phyloP scores from a whole-genome alignment of 1,140 invertebrate genomes.

The Stratiolaelaps scimitus region DNA sequence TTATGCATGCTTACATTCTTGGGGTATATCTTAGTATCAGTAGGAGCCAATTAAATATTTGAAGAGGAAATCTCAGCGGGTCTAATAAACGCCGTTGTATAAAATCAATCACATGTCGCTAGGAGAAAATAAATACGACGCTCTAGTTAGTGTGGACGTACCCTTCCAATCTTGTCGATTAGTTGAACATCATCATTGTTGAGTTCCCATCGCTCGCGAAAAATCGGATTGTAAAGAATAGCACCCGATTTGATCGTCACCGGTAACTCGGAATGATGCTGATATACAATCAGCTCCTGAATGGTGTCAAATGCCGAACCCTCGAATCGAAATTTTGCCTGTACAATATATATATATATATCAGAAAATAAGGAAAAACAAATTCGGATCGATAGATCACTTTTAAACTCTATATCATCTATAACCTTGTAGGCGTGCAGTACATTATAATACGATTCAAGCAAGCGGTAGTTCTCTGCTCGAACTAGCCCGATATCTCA shows the following conservation, averaged over 20 bases:
- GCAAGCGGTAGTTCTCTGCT: no score
- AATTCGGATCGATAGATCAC: not conserved
- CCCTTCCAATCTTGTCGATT: conserved; percentile 83
- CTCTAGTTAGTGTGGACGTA: conserved; percentile 43
- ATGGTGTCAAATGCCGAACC: conserved; percentile 82
- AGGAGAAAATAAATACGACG: no score
- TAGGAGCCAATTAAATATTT: no score
- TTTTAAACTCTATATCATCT: not conserved
- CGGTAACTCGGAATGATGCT: conserved; percentile 63
- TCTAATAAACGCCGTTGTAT: no score
- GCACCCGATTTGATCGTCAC: conserved; percentile 84
- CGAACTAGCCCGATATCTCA: no score
- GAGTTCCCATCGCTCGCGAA: conserved; percentile 85
- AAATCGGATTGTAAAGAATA: conserved; percentile 68
- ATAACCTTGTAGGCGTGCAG: no score
- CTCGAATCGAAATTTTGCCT: conserved; percentile 85
- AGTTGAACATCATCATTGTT: conserved; percentile 89
- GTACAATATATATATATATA: no score
- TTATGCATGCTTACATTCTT: no score
- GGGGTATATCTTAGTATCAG: no score
- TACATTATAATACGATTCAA: no score
- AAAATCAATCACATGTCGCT: no score
- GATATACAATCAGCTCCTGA: conserved; percentile 73
- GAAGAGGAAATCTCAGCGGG: no score
- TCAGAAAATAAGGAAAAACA: conserved; percentile 34